Conservation (phyloP, 2,797 vertebrate species). For the Amblyopsis hoosieri region DNA sequence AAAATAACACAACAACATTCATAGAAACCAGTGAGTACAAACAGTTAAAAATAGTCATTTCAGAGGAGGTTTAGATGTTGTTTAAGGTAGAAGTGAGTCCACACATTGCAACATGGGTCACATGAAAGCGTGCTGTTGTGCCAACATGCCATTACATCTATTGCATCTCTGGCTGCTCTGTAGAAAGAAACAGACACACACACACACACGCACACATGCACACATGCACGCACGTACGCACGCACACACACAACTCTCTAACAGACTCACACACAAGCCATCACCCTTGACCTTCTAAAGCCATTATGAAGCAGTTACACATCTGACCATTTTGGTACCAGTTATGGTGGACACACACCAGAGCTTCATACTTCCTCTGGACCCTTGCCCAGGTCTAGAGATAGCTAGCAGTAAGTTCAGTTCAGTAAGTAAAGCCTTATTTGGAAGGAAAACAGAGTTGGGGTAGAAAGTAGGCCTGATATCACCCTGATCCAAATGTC, state of each 20-base stretch:
- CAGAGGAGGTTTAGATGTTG: too few relatives aligned
- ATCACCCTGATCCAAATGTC: background rate
- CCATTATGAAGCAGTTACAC: background rate
- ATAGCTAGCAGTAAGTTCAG: background rate
- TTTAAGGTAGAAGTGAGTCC: too few relatives aligned
- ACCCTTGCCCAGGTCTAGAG: background rate
- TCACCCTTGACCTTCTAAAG: too few relatives aligned
- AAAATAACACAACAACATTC: background rate
- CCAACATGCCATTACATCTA: too few relatives aligned
- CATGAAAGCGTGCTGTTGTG: too few relatives aligned
- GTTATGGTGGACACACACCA: slow-evolving; percentile 2
- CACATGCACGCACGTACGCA: background rate
- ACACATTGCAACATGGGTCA: too few relatives aligned
- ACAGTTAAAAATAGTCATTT: background rate
- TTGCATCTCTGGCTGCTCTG: too few relatives aligned
- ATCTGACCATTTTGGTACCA: slow-evolving; percentile 14
- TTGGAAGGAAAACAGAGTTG: too few relatives aligned
- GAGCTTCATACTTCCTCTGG: background rate
- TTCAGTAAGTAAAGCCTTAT: too few relatives aligned
- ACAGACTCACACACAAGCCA: too few relatives aligned
- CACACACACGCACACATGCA: background rate
- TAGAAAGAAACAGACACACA: background rate
- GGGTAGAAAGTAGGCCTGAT: too few relatives aligned
- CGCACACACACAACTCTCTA: background rate
- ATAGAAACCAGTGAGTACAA: background rate